A percentile compares a stretch with the other conserved stretches of the same genome.
These are phyloP conservation scores for Physeter macrocephalus DNA, from an alignment of 2,113 vertebrate species.

Conservation along the genomic window DNA sequence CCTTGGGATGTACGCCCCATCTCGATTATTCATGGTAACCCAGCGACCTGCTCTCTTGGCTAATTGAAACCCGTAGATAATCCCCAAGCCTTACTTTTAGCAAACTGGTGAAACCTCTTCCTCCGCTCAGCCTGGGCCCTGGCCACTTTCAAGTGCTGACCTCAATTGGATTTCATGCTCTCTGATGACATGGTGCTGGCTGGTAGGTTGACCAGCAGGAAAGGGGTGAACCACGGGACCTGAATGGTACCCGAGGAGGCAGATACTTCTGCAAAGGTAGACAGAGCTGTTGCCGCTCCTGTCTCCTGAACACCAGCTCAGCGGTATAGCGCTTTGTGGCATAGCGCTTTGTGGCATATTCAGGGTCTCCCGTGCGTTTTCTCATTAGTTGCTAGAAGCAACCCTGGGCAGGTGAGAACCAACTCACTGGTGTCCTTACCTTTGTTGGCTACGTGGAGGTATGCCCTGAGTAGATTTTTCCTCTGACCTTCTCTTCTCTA, in stretches of 20 bases:
- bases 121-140: neutral
- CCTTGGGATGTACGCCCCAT: neutral
- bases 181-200: neutral
- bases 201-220: neutral
- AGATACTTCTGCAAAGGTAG: neutral
- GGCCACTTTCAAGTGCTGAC: neutral
- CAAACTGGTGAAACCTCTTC: neutral
- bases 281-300: neutral
- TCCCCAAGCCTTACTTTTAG: neutral
- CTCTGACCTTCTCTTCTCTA: neutral
- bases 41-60: neutral
- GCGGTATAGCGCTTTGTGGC: neutral
- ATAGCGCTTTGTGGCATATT: neutral
- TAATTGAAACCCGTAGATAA: neutral
- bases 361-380: neutral
- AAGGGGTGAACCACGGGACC: neutral
- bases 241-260: accelerated
- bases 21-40: neutral
- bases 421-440: neutral
- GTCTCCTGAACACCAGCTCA: neutral
- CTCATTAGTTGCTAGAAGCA: neutral
- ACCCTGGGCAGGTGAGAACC: neutral
- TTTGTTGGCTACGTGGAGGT: accelerated
- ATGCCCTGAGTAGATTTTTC: neutral
- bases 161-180: neutral